Percentiles rank a stretch among this genome's conserved stretches.
Evolutionary conservation across 2,113 vertebrate genomes (phyloP).

Genomic region (Phocoena phocoena): DNA sequence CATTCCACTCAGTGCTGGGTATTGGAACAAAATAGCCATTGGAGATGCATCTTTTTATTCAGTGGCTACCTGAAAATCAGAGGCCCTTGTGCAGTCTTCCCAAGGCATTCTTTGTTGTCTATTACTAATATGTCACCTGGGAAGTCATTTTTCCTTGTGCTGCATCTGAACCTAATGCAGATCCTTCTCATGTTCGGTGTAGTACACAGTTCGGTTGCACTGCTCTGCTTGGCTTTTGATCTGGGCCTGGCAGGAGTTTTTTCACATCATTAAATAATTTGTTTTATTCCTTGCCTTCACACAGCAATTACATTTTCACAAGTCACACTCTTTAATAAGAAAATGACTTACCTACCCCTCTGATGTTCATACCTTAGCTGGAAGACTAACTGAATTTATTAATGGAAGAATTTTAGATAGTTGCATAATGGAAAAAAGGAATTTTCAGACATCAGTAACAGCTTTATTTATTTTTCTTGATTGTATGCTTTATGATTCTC

Average conservation of each 20-base stretch:
- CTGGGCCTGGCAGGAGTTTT: not conserved
- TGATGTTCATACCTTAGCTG: not conserved
- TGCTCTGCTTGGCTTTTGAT: not conserved
- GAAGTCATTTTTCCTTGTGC: not conserved
- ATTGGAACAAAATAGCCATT: not conserved
- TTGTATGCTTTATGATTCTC: not conserved
- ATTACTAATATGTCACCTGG: not conserved
- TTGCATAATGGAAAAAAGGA: not conserved
- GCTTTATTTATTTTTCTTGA: slow-evolving; percentile 4
- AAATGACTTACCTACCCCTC: not conserved
- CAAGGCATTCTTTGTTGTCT: not conserved
- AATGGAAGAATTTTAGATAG: not conserved
- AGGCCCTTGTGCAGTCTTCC: not conserved
- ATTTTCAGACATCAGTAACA: not conserved
- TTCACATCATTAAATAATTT: slow-evolving; percentile 33
- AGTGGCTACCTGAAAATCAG: not conserved
- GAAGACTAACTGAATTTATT: slow-evolving; percentile 9
- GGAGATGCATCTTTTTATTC: not conserved
- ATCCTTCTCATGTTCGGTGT: not conserved
- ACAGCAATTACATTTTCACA: not conserved
- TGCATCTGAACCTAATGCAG: not conserved
- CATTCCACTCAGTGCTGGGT: not conserved
- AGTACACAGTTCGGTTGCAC: not conserved
- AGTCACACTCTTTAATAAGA: slow-evolving; percentile 21
- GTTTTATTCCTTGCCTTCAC: slow-evolving; percentile 22